Evolutionary conservation across 2,113 vertebrate genomes (phyloP).

Genomic region (Menura novaehollandiae): DNA sequence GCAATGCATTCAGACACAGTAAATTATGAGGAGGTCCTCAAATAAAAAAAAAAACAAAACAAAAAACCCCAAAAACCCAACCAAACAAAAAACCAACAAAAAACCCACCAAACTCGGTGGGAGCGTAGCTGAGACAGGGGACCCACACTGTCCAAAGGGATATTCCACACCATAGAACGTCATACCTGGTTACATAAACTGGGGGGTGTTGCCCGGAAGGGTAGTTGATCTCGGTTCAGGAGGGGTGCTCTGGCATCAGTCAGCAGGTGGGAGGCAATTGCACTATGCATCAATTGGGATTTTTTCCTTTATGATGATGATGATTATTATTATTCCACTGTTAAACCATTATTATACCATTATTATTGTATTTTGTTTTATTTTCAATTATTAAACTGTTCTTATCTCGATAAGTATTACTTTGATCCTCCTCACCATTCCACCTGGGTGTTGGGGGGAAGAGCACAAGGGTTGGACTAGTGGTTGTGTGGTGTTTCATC

Average conservation of each 20-base stretch:
- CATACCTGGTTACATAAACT: neutral
- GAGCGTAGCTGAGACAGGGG: neutral
- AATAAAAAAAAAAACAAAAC: neutral
- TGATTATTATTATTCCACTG: too few relatives aligned
- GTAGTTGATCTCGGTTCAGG: neutral
- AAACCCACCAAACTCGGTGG: too few relatives aligned
- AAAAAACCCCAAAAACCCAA: too few relatives aligned
- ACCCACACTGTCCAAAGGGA: neutral
- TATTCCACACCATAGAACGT: neutral
- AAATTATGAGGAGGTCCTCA: neutral
- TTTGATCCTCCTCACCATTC: fast-evolving
- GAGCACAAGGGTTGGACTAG: neutral
- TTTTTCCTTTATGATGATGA: neutral
- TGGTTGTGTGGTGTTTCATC: neutral
- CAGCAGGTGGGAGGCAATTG: neutral
- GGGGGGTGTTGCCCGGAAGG: neutral
- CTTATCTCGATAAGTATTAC: neutral
- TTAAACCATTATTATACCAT: neutral
- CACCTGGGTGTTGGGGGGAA: neutral
- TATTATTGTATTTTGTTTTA: neutral
- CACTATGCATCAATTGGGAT: too few relatives aligned
- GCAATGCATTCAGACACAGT: neutral
- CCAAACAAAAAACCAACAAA: too few relatives aligned
- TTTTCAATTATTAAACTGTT: neutral
- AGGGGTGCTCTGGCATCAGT: neutral